Conservation (phyloP, 2,888 invertebrate species). For the Norana najaformis region DNA sequence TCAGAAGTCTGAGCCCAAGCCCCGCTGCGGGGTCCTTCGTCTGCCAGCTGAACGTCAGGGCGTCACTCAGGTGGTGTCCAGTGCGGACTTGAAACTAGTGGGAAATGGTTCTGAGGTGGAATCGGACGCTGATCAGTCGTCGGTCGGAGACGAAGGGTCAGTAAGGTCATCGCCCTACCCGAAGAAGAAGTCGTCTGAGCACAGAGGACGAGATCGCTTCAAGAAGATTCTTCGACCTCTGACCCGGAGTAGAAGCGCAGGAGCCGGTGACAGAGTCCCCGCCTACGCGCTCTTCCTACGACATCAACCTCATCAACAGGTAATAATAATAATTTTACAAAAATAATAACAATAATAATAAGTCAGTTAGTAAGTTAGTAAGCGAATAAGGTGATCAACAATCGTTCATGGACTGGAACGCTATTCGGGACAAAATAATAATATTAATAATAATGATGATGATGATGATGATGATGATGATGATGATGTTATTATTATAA, state of each 20-base stretch:
- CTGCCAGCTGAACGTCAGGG: background rate
- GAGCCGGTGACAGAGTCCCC: constrained; percentile 61
- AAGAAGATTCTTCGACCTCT: constrained; percentile 43
- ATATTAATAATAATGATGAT: too few relatives aligned
- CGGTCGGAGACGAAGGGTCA: background rate
- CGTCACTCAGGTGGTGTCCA: background rate
- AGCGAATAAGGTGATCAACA: too few relatives aligned
- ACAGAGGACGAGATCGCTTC: constrained; percentile 35
- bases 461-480: too few relatives aligned
- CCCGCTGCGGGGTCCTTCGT: background rate
- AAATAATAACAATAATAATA: background rate
- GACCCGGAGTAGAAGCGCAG: constrained; percentile 65
- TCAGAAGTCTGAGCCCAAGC: background rate
- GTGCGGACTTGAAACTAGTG: background rate
- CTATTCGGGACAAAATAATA: background rate
- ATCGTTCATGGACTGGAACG: too few relatives aligned
- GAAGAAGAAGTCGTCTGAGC: constrained; percentile 24
- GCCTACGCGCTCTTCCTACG: constrained; percentile 59
- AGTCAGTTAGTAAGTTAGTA: too few relatives aligned
- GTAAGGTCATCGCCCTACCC: background rate
- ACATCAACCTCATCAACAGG: constrained; percentile 36
- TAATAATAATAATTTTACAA: background rate
- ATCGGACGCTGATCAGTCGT: background rate
- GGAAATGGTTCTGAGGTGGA: background rate
- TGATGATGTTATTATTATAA: too few relatives aligned